Percentiles rank a stretch among this genome's conserved stretches.
phyloP scores from a whole-genome alignment of 2,888 invertebrate genomes.

The Epinotia demarniana region DNA sequence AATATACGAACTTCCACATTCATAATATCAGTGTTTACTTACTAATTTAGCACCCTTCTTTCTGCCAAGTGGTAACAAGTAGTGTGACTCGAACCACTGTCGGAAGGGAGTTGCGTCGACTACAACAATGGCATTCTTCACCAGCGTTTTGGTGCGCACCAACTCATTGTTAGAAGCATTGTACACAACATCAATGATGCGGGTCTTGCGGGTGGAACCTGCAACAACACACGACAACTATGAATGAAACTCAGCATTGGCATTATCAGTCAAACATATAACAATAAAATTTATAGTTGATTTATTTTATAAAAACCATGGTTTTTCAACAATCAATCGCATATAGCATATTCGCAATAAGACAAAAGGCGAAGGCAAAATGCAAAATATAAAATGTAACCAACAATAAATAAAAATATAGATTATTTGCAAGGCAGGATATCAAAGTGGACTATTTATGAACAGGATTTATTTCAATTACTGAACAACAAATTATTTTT shows the following conservation, averaged over 20 bases:
- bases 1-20: too few species aligned
- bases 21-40: slow-evolving; percentile 58
- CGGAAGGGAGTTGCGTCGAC: slow-evolving; percentile 99
- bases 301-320: too few species aligned
- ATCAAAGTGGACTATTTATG: not conserved
- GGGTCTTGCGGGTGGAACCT: slow-evolving; percentile 96
- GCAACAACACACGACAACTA: slow-evolving; percentile 51
- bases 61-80: slow-evolving; percentile 96
- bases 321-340: not conserved
- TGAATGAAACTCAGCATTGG: not conserved
- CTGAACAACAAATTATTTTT: too few species aligned
- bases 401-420: not conserved
- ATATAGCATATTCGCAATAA: not conserved
- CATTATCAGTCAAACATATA: not conserved
- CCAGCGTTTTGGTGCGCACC: slow-evolving; percentile 99
- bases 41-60: slow-evolving; percentile 98
- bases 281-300: too few species aligned
- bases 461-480: not conserved
- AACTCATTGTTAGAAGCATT: slow-evolving; percentile 99
- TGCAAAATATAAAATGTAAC: not conserved
- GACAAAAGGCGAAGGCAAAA: not conserved
- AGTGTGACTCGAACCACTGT: slow-evolving; percentile 99
- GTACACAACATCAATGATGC: slow-evolving; percentile 99
- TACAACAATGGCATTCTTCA: slow-evolving; percentile 98
- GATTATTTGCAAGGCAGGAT: not conserved